A percentile compares a stretch with the other conserved stretches of the same genome.
Conservation (phyloP, 2,113 vertebrate genomes). For the Mobula hypostoma region DNA sequence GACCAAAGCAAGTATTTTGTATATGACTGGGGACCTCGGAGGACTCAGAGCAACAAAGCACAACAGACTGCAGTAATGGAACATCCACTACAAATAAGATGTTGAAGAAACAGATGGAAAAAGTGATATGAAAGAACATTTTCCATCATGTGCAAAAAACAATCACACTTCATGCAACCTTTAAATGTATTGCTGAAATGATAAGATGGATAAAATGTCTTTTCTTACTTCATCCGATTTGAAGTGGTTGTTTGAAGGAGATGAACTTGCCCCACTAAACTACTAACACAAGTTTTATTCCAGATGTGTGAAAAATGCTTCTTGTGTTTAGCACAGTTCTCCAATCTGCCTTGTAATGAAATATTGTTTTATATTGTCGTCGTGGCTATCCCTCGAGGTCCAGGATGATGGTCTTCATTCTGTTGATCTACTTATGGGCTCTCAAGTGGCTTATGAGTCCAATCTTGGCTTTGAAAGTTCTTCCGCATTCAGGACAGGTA, state of each 20-base stretch:
- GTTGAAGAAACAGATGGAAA: neutral
- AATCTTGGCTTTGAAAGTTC: too few species aligned
- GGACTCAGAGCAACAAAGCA: neutral
- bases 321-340: too few species aligned
- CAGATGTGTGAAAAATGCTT: neutral
- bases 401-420: too few species aligned
- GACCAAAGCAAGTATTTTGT: neutral
- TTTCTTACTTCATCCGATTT: neutral
- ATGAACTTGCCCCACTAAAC: neutral
- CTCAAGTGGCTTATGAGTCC: too few species aligned
- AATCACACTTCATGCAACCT: neutral
- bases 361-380: neutral
- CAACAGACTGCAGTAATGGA: neutral
- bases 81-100: neutral
- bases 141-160: neutral
- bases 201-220: neutral
- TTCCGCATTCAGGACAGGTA: too few species aligned
- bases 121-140: neutral
- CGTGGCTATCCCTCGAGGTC: too few species aligned
- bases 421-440: too few species aligned
- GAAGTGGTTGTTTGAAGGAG: neutral
- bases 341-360: neutral
- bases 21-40: neutral
- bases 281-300: neutral
- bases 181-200: neutral